Conservation (phyloP, 2,113 vertebrate species). For the Gymnorhina tibicen region DNA sequence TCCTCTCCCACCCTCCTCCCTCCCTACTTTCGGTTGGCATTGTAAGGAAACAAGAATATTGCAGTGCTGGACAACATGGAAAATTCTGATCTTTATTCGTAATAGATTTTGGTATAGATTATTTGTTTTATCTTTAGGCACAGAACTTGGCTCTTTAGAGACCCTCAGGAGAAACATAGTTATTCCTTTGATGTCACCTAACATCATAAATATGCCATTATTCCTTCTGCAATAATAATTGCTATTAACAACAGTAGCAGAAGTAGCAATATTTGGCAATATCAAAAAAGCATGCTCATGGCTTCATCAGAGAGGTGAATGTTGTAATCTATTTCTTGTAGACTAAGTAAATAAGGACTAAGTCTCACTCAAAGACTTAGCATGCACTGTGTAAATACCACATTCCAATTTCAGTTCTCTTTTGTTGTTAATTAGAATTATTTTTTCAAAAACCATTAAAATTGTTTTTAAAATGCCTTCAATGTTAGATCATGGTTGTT, state of each 20-base stretch:
- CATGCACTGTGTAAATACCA: neutral
- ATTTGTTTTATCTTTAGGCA: neutral
- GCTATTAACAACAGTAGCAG: neutral
- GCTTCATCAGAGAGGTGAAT: neutral
- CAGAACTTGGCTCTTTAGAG: neutral
- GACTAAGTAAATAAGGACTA: conserved; percentile 19
- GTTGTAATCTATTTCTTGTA: neutral
- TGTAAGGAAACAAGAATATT: neutral
- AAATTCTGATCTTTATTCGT: neutral
- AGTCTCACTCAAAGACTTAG: neutral
- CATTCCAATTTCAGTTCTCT: neutral
- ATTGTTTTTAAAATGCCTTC: neutral
- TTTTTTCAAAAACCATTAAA: neutral
- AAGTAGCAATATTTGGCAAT: neutral
- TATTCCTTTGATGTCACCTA: neutral
- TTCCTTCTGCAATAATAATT: conserved; percentile 7
- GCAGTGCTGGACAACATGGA: neutral
- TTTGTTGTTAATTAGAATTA: neutral
- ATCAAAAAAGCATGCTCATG: neutral
- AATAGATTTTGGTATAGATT: neutral
- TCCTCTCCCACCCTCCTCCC: conserved; percentile 18
- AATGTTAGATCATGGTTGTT: neutral
- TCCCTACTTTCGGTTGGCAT: neutral
- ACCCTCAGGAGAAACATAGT: neutral
- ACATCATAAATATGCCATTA: neutral